Conservation (phyloP, 1,140 invertebrate species). For the Calephelis nemesis region DNA sequence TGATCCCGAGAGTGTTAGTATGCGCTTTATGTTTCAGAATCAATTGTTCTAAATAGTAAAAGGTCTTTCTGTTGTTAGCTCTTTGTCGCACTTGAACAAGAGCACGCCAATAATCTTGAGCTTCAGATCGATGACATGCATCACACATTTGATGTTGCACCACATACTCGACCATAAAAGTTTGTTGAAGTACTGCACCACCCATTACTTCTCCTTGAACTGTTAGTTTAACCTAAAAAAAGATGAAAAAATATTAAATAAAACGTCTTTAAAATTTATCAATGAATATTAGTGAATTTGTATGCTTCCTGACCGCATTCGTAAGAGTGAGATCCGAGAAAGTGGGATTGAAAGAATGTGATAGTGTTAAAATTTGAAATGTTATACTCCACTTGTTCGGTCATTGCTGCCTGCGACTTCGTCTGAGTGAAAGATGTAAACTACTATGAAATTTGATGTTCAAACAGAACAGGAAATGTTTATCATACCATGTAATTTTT, state of each 20-base stretch:
- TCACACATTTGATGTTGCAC: conserved; percentile 97
- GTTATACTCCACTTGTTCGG: too few relatives aligned
- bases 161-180: conserved; percentile 96
- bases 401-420: too few relatives aligned
- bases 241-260: background rate
- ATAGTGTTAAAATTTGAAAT: too few relatives aligned
- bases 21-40: conserved; percentile 98
- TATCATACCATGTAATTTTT: too few relatives aligned
- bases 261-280: background rate
- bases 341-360: too few relatives aligned
- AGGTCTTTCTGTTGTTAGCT: conserved; percentile 97
- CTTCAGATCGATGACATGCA: conserved; percentile 97
- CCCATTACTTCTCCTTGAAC: conserved; percentile 96
- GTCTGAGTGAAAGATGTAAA: too few relatives aligned
- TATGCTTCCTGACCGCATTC: too few relatives aligned
- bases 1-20: conserved; percentile 95
- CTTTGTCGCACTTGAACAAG: conserved; percentile 92
- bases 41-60: conserved; percentile 98
- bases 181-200: conserved; percentile 91
- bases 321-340: too few relatives aligned
- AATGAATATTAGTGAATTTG: too few relatives aligned
- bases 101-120: conserved; percentile 98
- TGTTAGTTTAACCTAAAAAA: conserved; percentile 91
- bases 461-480: too few relatives aligned
- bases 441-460: too few relatives aligned